Evolutionary conservation across 2,113 vertebrate genomes (phyloP).

Genomic region (Osmerus eperlanus): DNA sequence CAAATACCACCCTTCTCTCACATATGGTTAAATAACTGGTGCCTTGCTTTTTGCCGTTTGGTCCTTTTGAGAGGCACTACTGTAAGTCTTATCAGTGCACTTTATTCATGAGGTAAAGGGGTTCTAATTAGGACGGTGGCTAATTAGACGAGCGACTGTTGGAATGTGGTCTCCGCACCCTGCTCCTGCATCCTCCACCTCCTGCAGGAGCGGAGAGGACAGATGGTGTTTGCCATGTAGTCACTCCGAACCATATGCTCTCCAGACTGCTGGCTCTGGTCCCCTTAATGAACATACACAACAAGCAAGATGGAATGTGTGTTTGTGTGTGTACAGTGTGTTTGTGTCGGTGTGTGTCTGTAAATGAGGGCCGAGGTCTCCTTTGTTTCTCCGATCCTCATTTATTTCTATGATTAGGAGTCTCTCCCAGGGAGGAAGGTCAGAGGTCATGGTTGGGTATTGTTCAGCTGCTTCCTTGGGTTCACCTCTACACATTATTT

Average conservation of each 20-base stretch:
- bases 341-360: background rate
- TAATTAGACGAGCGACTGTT: background rate
- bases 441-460: background rate
- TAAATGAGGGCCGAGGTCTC: conserved; percentile 13
- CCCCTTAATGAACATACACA: conserved; percentile 6
- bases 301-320: conserved; percentile 17
- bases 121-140: background rate
- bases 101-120: no score
- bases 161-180: background rate
- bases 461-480: background rate
- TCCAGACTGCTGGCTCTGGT: background rate
- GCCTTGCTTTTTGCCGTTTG: no score
- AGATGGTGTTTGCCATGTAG: conserved; percentile 9
- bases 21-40: no score
- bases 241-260: background rate
- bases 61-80: no score
- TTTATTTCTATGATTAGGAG: background rate
- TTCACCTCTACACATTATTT: background rate
- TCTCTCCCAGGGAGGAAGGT: background rate
- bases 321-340: conserved; percentile 1
- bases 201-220: conserved; percentile 8
- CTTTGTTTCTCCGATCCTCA: conserved; percentile 14
- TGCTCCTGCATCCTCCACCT: background rate
- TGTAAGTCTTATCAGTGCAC: no score
- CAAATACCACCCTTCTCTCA: no score